These are phyloP conservation scores for Amblyjoppa fuscipennis DNA, from an alignment of 2,888 invertebrate species.

Conservation along the genomic window DNA sequence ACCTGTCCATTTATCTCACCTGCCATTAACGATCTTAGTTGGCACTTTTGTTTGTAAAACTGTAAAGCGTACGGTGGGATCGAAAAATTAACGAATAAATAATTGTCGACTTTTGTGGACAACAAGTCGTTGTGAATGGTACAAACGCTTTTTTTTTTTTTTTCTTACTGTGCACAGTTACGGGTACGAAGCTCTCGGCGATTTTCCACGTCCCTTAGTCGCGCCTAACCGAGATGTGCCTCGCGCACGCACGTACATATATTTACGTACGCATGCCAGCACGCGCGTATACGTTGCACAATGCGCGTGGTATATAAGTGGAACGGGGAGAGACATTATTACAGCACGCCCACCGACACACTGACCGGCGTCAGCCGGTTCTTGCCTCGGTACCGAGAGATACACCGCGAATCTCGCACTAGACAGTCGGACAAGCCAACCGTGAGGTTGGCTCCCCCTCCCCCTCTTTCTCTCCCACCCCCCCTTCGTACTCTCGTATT, in stretches of 20 bases:
- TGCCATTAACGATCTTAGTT: too few species aligned
- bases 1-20: too few species aligned
- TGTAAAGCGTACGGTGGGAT: too few species aligned
- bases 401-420: slow-evolving; percentile 29
- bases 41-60: too few species aligned
- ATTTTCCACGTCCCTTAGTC: not conserved
- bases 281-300: slow-evolving; percentile 61
- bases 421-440: slow-evolving; percentile 53
- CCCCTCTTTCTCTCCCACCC: not conserved
- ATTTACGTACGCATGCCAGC: slow-evolving; percentile 54
- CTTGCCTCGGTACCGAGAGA: slow-evolving; percentile 35
- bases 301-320: slow-evolving; percentile 30
- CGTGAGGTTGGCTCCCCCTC: slow-evolving; percentile 19
- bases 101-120: too few species aligned
- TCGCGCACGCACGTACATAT: slow-evolving; percentile 33
- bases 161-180: not conserved
- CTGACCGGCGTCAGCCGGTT: slow-evolving; percentile 53
- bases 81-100: too few species aligned
- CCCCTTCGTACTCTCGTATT: slow-evolving; percentile 1
- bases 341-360: slow-evolving; percentile 67
- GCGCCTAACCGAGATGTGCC: slow-evolving; percentile 26
- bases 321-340: slow-evolving; percentile 55
- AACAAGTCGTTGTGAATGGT: too few species aligned
- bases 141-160: too few species aligned
- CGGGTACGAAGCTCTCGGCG: not conserved